Base-by-base conservation (phyloP, 2,797 vertebrate genomes). In the Hippoglossus hippoglossus region DNA sequence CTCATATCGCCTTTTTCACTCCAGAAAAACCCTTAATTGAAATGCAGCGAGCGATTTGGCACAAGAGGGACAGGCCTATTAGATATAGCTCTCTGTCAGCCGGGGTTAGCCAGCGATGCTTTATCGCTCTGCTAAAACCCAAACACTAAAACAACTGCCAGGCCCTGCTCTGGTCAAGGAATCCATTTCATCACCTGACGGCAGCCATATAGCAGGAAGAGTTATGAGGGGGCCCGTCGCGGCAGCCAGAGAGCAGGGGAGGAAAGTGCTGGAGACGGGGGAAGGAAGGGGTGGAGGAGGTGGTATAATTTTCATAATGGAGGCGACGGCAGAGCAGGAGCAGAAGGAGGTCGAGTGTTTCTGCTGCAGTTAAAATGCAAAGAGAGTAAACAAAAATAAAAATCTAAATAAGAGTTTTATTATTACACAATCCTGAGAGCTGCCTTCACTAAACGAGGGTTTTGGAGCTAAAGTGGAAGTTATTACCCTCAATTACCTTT, bases 101-200 rank as follows among this genome's bases (percentile, higher is more conserved):
- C 11, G 24, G 63, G 67, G 77, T 80, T 61, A 76, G 72, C 70
- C 64, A 39, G 59, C 24, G 6, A 77, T 82, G 76, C 77, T 90
- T 91, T 90, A 91, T 81, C 25, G 67, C 73, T 69, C 59, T 53
- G 75, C 87, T 91, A 67, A 87, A 91, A 83, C 73, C 77, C 71
- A 72, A 82, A 89, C 84, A 85, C 67, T 86, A 86, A 87, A 88
- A 86, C 81, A 89, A 85, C 70, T 69, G 85, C 60, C 85, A 64
- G 83, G 67, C 74, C 67, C 74, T 55, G 64, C 84, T 83, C 77
- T 79, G 83, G 86, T 89, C 90, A 90, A 82, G 79, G 77, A 88
- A 89, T 84, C 63, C 79, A 77, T 88, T 92, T 88, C 85, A 89
- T 90, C 76, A 82, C 77, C 57, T 79, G 85, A 86, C 74, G 49